Evolutionary conservation across 2,113 vertebrate genomes (phyloP).

Genomic region (Eulemur rufifrons): DNA sequence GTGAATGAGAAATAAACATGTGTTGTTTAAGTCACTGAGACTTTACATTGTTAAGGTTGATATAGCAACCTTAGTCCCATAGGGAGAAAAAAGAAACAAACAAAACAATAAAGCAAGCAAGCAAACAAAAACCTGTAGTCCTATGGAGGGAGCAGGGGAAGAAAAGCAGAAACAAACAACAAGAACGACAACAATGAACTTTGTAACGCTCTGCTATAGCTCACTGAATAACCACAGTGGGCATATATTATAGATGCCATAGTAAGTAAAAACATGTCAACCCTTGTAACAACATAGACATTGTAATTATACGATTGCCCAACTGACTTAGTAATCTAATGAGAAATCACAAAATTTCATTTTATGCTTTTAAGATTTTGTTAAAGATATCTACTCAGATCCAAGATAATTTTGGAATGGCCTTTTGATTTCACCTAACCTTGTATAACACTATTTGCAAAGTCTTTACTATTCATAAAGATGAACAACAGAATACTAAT

Average conservation of each 20-base stretch:
- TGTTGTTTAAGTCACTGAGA: neutral
- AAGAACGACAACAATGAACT: neutral
- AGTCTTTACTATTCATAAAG: constrained; percentile 27
- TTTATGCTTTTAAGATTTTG: constrained; percentile 10
- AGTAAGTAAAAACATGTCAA: neutral
- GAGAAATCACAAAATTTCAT: constrained; percentile 41
- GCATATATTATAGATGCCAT: neutral
- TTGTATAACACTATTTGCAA: constrained; percentile 35
- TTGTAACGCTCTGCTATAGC: neutral
- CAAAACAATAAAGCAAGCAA: neutral
- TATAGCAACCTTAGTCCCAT: neutral
- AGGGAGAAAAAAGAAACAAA: neutral
- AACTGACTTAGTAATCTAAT: neutral
- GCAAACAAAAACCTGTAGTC: neutral
- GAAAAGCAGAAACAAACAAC: neutral
- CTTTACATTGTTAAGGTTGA: neutral
- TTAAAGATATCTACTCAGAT: neutral
- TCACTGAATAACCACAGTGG: neutral
- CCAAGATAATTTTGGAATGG: neutral
- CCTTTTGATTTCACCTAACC: neutral
- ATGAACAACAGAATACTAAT: neutral
- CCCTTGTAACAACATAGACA: neutral
- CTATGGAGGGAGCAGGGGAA: fast-evolving
- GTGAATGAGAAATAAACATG: neutral
- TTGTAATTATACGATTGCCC: neutral